Evolutionary conservation across 2,797 vertebrate genomes (phyloP).

Genomic region (Chromis chromis): DNA sequence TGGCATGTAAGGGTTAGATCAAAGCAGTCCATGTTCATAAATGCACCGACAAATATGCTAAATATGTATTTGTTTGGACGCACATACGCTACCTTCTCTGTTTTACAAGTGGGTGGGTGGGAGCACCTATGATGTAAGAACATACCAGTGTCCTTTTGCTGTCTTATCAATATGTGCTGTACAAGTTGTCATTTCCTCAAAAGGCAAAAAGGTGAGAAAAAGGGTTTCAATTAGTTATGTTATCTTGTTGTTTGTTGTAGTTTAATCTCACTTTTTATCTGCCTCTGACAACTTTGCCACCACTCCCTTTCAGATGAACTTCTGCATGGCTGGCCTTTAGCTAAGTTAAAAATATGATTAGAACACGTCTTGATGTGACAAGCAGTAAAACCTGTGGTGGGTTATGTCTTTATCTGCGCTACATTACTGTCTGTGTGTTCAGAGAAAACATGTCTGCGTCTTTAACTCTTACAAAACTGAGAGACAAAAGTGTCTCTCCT

Average conservation of each 20-base stretch:
- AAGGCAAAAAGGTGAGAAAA: constrained; percentile 7
- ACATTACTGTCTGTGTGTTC: constrained; percentile 8
- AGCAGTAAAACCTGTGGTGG: constrained; percentile 52
- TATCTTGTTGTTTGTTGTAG: constrained; percentile 15
- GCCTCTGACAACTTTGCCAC: constrained; percentile 29
- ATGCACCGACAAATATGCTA: neutral
- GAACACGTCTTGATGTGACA: constrained; percentile 10
- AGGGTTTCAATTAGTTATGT: neutral
- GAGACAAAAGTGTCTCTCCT: neutral
- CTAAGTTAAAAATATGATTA: constrained; percentile 44
- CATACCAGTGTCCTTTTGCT: neutral
- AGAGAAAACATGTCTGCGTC: neutral
- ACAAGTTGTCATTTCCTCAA: constrained; percentile 22
- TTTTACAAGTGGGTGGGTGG: neutral
- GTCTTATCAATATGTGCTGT: constrained; percentile 8
- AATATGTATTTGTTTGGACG: neutral
- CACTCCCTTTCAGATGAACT: constrained; percentile 45
- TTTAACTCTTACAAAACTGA: constrained; percentile 10
- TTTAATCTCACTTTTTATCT: constrained; percentile 36
- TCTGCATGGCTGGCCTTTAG: constrained; percentile 17
- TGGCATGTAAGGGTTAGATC: neutral
- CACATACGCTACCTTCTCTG: neutral
- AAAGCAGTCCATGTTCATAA: neutral
- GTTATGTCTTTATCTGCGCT: constrained; percentile 1
- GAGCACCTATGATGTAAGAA: neutral